These are phyloP conservation scores for Cinara cedri DNA, from an alignment of 2,888 invertebrate species.

Conservation along the genomic window DNA sequence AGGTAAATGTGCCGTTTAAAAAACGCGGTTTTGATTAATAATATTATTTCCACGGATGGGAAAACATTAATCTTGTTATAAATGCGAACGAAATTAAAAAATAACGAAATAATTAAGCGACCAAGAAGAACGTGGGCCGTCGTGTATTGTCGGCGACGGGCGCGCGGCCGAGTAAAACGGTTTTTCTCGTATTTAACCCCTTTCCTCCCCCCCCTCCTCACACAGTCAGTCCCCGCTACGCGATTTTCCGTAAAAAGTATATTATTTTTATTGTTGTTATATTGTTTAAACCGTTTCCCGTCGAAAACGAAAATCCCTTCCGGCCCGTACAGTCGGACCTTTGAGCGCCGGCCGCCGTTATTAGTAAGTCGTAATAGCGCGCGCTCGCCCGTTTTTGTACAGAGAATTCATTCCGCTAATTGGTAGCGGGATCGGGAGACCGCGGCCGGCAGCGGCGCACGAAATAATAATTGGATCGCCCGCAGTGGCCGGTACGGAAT, in stretches of 20 bases:
- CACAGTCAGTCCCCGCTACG: no score
- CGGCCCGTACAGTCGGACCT: no score
- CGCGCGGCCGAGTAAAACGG: background rate
- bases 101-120: background rate
- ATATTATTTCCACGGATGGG: background rate
- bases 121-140: background rate
- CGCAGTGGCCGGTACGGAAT: background rate
- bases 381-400: background rate
- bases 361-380: background rate
- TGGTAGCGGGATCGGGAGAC: background rate
- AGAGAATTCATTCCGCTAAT: slow-evolving; percentile 2
- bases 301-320: background rate
- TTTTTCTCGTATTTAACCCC: background rate
- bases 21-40: background rate
- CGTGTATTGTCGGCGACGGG: background rate
- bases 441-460: no score
- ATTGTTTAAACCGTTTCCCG: no score
- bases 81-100: slow-evolving; percentile 7
- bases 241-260: background rate
- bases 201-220: no score
- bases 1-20: background rate
- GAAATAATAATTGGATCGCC: slow-evolving; percentile 31
- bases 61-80: slow-evolving; percentile 21
- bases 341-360: background rate
- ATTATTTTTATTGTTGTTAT: no score